Conservation (phyloP, 2,797 vertebrate species). For the Cetoscarus ocellatus region DNA sequence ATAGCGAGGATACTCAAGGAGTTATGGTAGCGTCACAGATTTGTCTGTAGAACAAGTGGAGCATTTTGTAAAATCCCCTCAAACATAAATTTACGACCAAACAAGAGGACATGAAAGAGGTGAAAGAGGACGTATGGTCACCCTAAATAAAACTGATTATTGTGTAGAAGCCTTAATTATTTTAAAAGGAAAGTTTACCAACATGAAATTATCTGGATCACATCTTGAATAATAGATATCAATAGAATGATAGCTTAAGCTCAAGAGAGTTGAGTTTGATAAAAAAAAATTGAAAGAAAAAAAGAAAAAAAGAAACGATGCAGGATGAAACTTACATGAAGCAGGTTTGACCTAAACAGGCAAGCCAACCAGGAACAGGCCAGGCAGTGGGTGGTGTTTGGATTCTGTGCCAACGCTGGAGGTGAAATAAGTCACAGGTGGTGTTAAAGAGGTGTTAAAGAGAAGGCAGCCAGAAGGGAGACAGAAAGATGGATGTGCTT, state of each 20-base stretch:
- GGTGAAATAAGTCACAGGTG: constrained; percentile 69
- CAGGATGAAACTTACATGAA: background rate
- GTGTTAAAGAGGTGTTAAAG: constrained; percentile 75
- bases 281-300: background rate
- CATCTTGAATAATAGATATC: too few relatives aligned
- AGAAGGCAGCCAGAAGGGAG: constrained; percentile 58
- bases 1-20: too few relatives aligned
- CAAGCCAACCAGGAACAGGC: constrained; percentile 28
- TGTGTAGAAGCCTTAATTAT: too few relatives aligned
- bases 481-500: constrained; percentile 56
- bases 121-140: too few relatives aligned
- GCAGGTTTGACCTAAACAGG: constrained; percentile 14
- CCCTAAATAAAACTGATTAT: too few relatives aligned
- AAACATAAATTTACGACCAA: too few relatives aligned
- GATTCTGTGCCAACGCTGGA: constrained; percentile 28
- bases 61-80: too few relatives aligned
- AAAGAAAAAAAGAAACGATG: background rate
- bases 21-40: too few relatives aligned
- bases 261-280: background rate
- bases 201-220: too few relatives aligned
- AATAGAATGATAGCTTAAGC: background rate
- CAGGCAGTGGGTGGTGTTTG: constrained; percentile 40
- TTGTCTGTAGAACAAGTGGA: too few relatives aligned
- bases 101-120: too few relatives aligned
- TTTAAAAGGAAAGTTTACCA: too few relatives aligned